A percentile compares a stretch with the other conserved stretches of the same genome.
Conservation (phyloP, 2,797 vertebrate species). For the Prionace glauca region DNA sequence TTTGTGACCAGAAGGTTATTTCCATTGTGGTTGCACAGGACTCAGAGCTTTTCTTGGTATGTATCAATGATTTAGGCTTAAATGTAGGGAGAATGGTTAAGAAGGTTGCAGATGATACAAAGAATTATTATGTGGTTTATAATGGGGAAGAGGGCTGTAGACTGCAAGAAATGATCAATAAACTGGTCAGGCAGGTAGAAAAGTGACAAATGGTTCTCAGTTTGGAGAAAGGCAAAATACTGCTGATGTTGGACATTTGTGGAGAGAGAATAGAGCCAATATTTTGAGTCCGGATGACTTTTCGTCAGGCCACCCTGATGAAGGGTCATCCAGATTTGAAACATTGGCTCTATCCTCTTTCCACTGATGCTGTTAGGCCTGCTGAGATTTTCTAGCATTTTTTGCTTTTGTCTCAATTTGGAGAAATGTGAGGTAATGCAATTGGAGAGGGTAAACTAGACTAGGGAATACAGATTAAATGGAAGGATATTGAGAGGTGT, state of each 20-base stretch:
- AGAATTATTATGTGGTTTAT: neutral
- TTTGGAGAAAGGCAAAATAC: too few species aligned
- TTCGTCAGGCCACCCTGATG: too few species aligned
- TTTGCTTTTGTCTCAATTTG: too few species aligned
- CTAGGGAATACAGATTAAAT: neutral
- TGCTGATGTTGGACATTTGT: too few species aligned
- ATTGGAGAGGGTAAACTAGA: neutral
- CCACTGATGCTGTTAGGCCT: too few species aligned
- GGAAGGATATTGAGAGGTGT: neutral
- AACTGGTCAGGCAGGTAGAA: neutral
- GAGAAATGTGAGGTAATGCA: neutral
- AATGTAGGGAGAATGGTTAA: neutral
- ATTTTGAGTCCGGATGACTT: too few species aligned
- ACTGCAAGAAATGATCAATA: neutral
- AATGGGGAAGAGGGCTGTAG: neutral
- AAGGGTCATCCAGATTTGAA: too few species aligned
- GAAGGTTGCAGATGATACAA: neutral
- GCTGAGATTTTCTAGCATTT: too few species aligned
- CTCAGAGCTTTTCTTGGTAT: neutral
- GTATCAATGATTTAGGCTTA: neutral
- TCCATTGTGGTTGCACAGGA: neutral
- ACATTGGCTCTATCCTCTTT: too few species aligned
- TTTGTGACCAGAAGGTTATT: neutral
- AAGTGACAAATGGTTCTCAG: neutral
- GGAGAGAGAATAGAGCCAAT: too few species aligned